Conservation (phyloP, 2,797 vertebrate genomes). For the Momotus momota region DNA sequence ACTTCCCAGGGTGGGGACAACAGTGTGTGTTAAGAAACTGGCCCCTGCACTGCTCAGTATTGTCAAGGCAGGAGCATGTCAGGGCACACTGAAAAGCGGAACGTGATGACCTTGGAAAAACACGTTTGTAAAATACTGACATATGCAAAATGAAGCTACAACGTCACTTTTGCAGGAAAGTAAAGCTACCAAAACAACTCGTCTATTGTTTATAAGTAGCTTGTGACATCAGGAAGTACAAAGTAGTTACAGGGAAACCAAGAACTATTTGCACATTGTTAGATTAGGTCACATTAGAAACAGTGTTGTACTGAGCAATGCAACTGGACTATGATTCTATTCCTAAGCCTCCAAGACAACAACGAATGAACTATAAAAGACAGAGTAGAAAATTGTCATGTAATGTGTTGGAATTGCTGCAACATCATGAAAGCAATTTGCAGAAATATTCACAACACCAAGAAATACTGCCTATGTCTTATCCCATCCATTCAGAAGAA, state of each 20-base stretch:
- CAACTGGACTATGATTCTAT: neutral
- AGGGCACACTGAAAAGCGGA: neutral
- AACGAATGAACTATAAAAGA: constrained; percentile 5
- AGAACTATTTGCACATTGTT: neutral
- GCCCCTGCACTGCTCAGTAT: neutral
- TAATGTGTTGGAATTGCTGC: constrained; percentile 34
- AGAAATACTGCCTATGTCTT: neutral
- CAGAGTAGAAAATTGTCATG: neutral
- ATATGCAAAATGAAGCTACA: neutral
- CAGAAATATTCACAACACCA: neutral
- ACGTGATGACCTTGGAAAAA: neutral
- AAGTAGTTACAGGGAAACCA: neutral
- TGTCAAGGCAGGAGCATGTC: neutral
- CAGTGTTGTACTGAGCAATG: neutral
- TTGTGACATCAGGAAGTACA: neutral
- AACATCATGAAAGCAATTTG: neutral
- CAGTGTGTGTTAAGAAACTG: fast-evolving
- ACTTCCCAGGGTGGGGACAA: fast-evolving
- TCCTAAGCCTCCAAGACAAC: neutral
- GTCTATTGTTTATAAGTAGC: neutral
- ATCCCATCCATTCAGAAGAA: neutral
- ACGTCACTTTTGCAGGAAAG: neutral
- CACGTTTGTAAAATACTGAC: neutral
- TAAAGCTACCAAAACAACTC: neutral
- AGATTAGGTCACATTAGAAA: neutral